phyloP scores from a whole-genome alignment of 2,797 vertebrate genomes.

The Pteropus rufus region DNA sequence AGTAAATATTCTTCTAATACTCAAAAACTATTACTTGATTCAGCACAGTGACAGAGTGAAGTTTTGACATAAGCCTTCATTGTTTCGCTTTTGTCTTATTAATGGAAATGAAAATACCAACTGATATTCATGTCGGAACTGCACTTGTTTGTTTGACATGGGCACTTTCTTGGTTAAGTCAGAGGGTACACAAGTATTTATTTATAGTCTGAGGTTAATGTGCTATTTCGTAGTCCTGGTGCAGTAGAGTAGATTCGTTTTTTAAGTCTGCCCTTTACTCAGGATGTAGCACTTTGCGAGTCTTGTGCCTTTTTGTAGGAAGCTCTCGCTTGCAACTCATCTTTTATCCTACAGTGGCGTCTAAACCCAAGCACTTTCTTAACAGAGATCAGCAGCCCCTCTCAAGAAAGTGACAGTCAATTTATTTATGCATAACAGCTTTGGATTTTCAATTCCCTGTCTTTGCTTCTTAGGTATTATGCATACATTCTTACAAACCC shows the following conservation, averaged over 20 bases:
- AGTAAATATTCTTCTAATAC: background rate
- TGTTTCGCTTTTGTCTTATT: constrained; percentile 29
- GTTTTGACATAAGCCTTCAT: background rate
- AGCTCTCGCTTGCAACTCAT: background rate
- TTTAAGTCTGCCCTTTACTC: background rate
- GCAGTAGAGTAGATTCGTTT: background rate
- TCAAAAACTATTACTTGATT: background rate
- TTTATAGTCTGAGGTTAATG: background rate
- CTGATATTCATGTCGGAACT: background rate
- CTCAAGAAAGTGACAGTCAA: background rate
- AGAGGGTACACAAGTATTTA: constrained; percentile 8
- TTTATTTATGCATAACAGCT: background rate
- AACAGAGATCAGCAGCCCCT: background rate
- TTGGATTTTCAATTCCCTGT: constrained; percentile 6
- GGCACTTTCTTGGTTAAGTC: constrained; percentile 35
- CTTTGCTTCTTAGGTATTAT: background rate
- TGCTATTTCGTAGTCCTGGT: background rate
- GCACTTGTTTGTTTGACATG: background rate
- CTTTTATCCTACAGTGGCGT: background rate
- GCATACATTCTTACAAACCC: background rate
- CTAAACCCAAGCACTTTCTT: background rate
- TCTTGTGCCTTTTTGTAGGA: background rate
- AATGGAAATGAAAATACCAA: background rate
- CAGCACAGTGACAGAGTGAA: background rate
- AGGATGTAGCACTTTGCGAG: background rate